Evolutionary conservation across 1,140 invertebrate genomes (phyloP), one percentile per base, ranked within the genome.

Genomic region (Scaptomyza pallida): DNA sequence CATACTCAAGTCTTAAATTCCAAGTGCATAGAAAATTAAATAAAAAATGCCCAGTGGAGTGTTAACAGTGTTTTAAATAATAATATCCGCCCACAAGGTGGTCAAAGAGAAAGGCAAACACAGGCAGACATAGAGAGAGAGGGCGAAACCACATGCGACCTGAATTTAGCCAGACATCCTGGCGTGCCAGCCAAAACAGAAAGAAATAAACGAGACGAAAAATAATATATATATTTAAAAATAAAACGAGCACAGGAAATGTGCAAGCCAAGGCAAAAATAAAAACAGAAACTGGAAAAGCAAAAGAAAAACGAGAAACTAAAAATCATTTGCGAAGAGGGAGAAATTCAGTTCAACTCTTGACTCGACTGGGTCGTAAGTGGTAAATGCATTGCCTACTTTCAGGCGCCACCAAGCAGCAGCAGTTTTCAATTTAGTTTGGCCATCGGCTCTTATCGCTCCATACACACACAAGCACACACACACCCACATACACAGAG

Each of bases 381-480:
- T 47, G 44, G 60, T 19, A 71, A 72, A 78, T 65, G 43, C 76
- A 69, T 83, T 71, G 79, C 75, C 79, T 82, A 83, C 76, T 74
- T 83, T 74, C 44, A 15, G 74, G 62, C 80, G 70, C 78, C 78
- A 78, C 72, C 26, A 8, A 56, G 70, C 63, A 44, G 26, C 73
- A 79, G 81, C 65, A 85, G 60, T 85, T 85, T 85, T 85, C 82
- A 85, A 85, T 85, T 85, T 86, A 81, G 81, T 71, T 76, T 21
- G 37, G 63, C 72, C 74, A 83, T 80, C 72, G 61, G 35, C 51
- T 57, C 54, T 65, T 67, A 72, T 70, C 67, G 67, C 60, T 50
- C 60, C 60, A 8, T 55, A 30, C 26, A 30, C 8, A 30, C 8
- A 30, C 26, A 30, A 2, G 9, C 8, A 30, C 8, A 9, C 26